Evolutionary conservation across 2,797 vertebrate species (phyloP), one percentile per base, ranked within the genome.

Genomic region (Amphiprion clarkii): DNA sequence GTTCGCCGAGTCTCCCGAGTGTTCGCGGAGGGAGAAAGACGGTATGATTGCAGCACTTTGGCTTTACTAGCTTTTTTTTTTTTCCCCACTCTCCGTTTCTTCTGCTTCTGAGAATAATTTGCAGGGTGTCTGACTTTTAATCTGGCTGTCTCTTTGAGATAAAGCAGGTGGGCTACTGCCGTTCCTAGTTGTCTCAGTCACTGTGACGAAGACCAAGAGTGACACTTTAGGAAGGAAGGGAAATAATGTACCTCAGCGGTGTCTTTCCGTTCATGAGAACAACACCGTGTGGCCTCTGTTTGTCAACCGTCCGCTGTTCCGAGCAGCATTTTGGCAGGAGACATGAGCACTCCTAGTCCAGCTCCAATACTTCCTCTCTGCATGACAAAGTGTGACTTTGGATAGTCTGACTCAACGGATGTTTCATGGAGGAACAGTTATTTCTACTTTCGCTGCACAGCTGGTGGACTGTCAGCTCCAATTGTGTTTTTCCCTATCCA

Each of bases 381-480:
- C 71, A 6, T 77, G 87, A 81, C 76, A 53, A 49, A 79, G 66
- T 67, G 39, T 25, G 72, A 78, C 84, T 86, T 78, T 65, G 53
- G 58, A 64, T 75, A 56, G 69, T 71, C 57, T 59, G 76, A 87
- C 71, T 88, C 72, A 10, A 69, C 23, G 60, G 73, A 81, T 82
- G 78, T 77, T 90, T 85, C 77, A 72, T 25, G 56, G 68, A 58
- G 61, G 66, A 70, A 64, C 60, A 63, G 77, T 69, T 80, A 84
- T 83, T 85, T 82, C 69, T 80, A 60, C 79, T 83, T 79, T 85
- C 31, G 3, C 66, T 70, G 79, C 84, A 67, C 87, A 91, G 86
- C 84, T 90, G 87, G 82, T 81, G 67, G 62, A 83, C 61, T 88
- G 89, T 88, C 84, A 81, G 53, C 74, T 73, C 62, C 74, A 66